Conservation (phyloP, 1,140 invertebrate species). For the Spodoptera litura region DNA sequence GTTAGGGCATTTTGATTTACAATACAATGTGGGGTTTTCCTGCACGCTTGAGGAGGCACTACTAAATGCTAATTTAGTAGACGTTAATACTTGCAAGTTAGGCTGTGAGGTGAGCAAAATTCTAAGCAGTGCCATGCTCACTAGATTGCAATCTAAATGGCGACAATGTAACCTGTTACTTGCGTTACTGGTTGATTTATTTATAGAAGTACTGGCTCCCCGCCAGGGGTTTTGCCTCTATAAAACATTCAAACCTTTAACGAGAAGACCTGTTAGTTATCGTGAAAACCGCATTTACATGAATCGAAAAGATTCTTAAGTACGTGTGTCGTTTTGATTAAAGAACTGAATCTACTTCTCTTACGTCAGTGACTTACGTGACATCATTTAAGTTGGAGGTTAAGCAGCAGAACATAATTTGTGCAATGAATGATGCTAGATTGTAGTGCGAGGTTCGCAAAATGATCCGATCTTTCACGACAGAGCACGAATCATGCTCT, state of each 20-base stretch:
- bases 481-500: constrained; percentile 5
- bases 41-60: constrained; percentile 19
- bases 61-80: constrained; percentile 6
- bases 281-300: neutral
- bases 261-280: neutral
- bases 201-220: constrained; percentile 26
- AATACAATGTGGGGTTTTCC: constrained; percentile 32
- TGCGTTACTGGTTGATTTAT: constrained; percentile 26
- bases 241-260: constrained; percentile 14
- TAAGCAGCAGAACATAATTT: constrained; percentile 16
- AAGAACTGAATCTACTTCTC: constrained; percentile 4
- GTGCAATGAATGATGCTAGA: constrained; percentile 28
- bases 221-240: constrained; percentile 1
- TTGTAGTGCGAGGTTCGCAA: neutral
- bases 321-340: neutral
- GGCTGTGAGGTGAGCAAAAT: constrained; percentile 21
- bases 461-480: constrained; percentile 42
- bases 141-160: constrained; percentile 36
- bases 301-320: neutral
- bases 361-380: constrained; percentile 4
- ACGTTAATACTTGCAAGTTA: constrained; percentile 16
- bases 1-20: constrained; percentile 22
- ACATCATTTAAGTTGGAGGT: constrained; percentile 22
- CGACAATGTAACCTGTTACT: constrained; percentile 30
- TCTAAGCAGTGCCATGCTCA: constrained; percentile 27